Conservation (phyloP, 2,888 invertebrate genomes). For the Tipula helvola region DNA sequence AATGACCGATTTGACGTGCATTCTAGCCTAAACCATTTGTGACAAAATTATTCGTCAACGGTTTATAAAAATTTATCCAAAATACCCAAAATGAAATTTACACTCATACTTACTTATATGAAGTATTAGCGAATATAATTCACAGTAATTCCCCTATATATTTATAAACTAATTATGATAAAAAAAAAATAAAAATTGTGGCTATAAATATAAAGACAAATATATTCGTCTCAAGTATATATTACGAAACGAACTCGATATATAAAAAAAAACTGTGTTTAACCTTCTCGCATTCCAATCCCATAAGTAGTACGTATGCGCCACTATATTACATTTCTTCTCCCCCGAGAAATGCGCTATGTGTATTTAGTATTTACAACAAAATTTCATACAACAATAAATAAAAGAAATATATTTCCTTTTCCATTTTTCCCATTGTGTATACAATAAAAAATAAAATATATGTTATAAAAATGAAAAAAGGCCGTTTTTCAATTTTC, state of each 20-base stretch:
- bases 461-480: neutral
- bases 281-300: neutral
- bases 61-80: neutral
- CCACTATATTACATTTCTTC: neutral
- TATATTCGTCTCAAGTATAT: neutral
- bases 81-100: neutral
- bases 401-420: constrained; percentile 4
- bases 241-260: neutral
- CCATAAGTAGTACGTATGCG: neutral
- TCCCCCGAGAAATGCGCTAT: neutral
- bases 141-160: neutral
- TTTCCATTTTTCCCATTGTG: neutral
- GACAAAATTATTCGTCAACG: no score
- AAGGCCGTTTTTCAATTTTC: neutral
- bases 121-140: neutral
- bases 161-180: neutral
- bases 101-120: neutral
- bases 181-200: neutral
- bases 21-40: no score
- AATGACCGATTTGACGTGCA: no score
- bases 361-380: neutral
- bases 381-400: neutral
- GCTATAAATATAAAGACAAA: neutral
- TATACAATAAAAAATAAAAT: neutral
- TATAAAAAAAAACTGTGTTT: neutral